Percentiles rank a stretch among this genome's conserved stretches.
Evolutionary conservation across 2,113 vertebrate genomes (phyloP).

Genomic region (Oreochromis tanganicae): DNA sequence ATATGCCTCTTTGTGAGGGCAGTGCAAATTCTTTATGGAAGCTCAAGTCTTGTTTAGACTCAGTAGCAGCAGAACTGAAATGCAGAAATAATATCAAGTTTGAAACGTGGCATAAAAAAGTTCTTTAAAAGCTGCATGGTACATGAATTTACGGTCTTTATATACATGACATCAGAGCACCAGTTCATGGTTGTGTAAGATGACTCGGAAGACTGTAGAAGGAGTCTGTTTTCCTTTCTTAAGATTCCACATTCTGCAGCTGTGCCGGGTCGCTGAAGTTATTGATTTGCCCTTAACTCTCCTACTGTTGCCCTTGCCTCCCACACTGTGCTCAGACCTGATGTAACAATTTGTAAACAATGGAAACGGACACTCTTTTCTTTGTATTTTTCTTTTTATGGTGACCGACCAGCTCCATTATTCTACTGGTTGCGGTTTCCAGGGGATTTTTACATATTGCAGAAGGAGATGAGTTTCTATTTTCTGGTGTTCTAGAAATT

Average conservation of each 20-base stretch:
- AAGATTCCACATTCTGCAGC: neutral
- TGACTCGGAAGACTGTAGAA: neutral
- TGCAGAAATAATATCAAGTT: neutral
- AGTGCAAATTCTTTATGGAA: neutral
- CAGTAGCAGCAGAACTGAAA: neutral
- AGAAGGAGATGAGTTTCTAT: neutral
- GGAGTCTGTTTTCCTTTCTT: neutral
- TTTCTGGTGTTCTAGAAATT: neutral
- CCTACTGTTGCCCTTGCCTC: conserved; percentile 9
- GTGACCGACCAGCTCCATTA: neutral
- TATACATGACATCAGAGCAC: neutral
- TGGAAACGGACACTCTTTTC: neutral
- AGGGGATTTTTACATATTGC: neutral
- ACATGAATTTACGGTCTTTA: neutral
- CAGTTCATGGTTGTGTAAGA: neutral
- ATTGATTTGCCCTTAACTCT: conserved; percentile 27
- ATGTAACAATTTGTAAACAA: conserved; percentile 29
- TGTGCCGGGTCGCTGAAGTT: neutral
- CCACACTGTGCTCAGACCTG: conserved; percentile 15
- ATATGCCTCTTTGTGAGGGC: neutral
- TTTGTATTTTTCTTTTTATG: neutral
- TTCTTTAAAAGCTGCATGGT: neutral
- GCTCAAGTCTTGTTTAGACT: neutral
- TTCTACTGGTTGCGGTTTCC: neutral
- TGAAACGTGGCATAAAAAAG: neutral